Evolutionary conservation across 2,113 vertebrate genomes (phyloP).

Genomic region (Collichthys lucidus): DNA sequence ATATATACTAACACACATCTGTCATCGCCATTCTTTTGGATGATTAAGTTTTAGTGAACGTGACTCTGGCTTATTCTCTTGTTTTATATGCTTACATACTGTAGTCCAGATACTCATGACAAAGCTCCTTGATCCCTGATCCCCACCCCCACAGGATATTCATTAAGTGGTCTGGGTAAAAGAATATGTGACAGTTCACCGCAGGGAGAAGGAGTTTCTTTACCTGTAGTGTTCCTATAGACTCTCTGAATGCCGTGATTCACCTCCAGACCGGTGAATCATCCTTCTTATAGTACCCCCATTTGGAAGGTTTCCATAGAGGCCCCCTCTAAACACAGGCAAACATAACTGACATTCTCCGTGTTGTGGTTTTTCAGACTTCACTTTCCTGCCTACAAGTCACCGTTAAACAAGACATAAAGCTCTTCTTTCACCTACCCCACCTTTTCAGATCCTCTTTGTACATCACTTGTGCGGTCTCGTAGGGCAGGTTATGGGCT

Average conservation of each 20-base stretch:
- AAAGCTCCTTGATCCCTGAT: neutral
- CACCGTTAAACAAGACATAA: constrained; percentile 41
- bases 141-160: neutral
- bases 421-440: constrained; percentile 26
- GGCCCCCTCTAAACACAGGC: constrained; percentile 6
- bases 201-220: neutral
- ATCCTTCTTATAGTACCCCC: constrained; percentile 24
- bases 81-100: neutral
- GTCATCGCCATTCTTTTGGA: neutral
- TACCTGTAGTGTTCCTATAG: constrained; percentile 19
- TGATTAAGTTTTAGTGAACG: neutral
- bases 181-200: constrained; percentile 17
- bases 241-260: constrained; percentile 11
- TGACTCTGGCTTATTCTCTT: neutral
- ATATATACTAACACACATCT: neutral
- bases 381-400: constrained; percentile 36
- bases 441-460: constrained; percentile 16
- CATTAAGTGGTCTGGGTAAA: constrained; percentile 22
- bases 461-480: constrained; percentile 52
- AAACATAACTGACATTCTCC: constrained; percentile 17
- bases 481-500: constrained; percentile 54
- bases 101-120: neutral
- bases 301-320: constrained; percentile 30
- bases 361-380: constrained; percentile 35
- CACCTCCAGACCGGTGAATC: constrained; percentile 45